Evolutionary conservation across 2,888 invertebrate species (phyloP), one percentile per base, ranked within the genome.

Genomic region (Cylloceria caligata): DNA sequence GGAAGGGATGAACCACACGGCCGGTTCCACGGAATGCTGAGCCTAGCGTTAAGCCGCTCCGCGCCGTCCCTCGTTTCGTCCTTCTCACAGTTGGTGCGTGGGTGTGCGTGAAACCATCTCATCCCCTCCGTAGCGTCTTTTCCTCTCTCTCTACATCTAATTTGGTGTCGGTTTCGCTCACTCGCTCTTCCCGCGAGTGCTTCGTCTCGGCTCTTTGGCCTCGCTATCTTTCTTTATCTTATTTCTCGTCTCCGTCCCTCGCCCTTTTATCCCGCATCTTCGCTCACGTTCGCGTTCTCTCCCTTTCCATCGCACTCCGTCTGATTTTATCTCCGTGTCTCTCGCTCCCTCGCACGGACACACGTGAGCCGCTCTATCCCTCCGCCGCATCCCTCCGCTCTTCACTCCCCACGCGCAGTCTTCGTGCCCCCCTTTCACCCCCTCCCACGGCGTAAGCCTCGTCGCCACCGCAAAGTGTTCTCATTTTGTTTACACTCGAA

Each of bases 21-120:
- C 75, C 82, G 82, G 83, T 87, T 84, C 85, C 85, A 82, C 78
- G 89, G 89, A 89, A 89, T 89, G 89, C 84, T 73, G 85, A 84
- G 86, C 80, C 88, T 87, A 85, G 86, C 88, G 80, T 83, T 77
- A 81, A 85, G 71, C 65, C 36, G 60, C 62, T 60, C 49, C 24
- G 65, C 69, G 45, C 7, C 45, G 57, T 52, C 65, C 19, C 49
- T 45, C 27, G 16, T 57, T 72, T 24, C 34, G 0, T 72, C 71
- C 52, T 80, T 47, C 47, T 74, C 45, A n/a, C 73, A 65, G 47
- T 72, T 19, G 82, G 21, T 68, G 55, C 64, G 64, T 74, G 52
- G 62, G 73, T 74, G 74, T 65, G 64, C 74, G 64, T 52, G 42
- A 36, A 34, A 30, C 36, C 45, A 45, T 77, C 39, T 68, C 42